phyloP scores from a whole-genome alignment of 2,888 invertebrate species.

The Drosophila rubida region DNA sequence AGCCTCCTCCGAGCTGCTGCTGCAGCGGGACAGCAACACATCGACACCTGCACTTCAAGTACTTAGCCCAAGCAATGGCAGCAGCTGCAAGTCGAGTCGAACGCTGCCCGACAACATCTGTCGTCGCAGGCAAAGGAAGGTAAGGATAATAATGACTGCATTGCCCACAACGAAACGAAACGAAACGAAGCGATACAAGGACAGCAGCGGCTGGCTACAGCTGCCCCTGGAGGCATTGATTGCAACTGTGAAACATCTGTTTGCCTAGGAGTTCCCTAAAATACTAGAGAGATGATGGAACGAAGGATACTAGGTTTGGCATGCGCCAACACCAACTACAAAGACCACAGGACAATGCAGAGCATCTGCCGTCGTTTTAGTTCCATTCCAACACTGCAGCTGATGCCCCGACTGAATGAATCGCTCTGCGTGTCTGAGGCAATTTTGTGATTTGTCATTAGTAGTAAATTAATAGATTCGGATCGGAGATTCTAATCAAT shows the following conservation, averaged over 20 bases:
- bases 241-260: slow-evolving; percentile 52
- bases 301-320: slow-evolving; percentile 35
- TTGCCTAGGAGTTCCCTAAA: slow-evolving; percentile 43
- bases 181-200: slow-evolving; percentile 4
- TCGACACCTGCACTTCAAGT: slow-evolving; percentile 63
- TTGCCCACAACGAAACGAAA: slow-evolving; percentile 1
- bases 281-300: slow-evolving; percentile 16
- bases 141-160: slow-evolving; percentile 50
- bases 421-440: slow-evolving; percentile 9
- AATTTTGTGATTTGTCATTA: slow-evolving; percentile 28
- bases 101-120: slow-evolving; percentile 35
- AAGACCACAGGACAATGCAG: slow-evolving; percentile 13
- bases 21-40: not conserved
- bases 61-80: slow-evolving; percentile 41
- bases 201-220: slow-evolving; percentile 31
- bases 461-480: not conserved
- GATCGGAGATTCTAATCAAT: not conserved
- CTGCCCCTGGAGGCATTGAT: slow-evolving; percentile 59
- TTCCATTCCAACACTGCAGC: slow-evolving; percentile 46
- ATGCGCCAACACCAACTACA: slow-evolving; percentile 44
- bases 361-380: slow-evolving; percentile 44
- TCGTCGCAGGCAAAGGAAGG: slow-evolving; percentile 39
- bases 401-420: slow-evolving; percentile 47
- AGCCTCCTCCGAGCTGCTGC: slow-evolving; percentile 13
- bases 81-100: slow-evolving; percentile 28